Evolutionary conservation across 1,140 invertebrate species (phyloP), one percentile per base, ranked within the genome.

Genomic region (Neodiprion lecontei): DNA sequence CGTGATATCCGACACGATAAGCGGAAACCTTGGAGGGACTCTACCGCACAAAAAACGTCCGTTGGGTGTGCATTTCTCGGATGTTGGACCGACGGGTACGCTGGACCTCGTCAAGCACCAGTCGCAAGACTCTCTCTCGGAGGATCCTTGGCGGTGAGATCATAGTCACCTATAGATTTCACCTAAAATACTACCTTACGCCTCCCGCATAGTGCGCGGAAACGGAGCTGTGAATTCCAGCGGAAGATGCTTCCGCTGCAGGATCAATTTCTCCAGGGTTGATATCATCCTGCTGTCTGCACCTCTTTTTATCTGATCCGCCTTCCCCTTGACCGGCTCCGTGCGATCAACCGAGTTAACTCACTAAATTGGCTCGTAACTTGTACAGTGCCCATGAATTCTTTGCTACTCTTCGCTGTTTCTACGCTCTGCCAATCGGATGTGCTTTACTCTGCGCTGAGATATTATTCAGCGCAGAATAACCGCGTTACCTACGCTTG

Each of bases 1-100:
- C 74, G 80, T 84, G 70, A 86, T 85, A 83, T 87, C 84, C 14
- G 92, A 92, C 80, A 93, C 92, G 78, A 92, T 93, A 82, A 89
- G 90, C 79, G 91, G 91, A 82, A 92, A 85, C 88, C 89, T 82
- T 85, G 89, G 79, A 86, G 92, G 82, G 86, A 91, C 85, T 77
- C 88, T 83, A 84, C 89, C 80, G 79, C 91, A 88, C 84, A 92
- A 85, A 89, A 92, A 88, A 89, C 90, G 81, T 82, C 88, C 82
- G 76, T 86, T 72, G 82, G 88, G 73, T 70, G 89, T 84, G 79
- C 89, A 83, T 85, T 81, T 90, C 84, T 80, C 89, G 79, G 85
- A 91, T 81, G 82, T 88, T 79, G 89, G 82, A 82, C 88, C 89
- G 21, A 84, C 83, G 8, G 79, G 78, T 10, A 79, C 83, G 68